A percentile compares a stretch with the other conserved stretches of the same genome.
These are phyloP conservation scores for Drosophila teissieri DNA, from an alignment of 1,140 invertebrate genomes.

Conservation along the genomic window DNA sequence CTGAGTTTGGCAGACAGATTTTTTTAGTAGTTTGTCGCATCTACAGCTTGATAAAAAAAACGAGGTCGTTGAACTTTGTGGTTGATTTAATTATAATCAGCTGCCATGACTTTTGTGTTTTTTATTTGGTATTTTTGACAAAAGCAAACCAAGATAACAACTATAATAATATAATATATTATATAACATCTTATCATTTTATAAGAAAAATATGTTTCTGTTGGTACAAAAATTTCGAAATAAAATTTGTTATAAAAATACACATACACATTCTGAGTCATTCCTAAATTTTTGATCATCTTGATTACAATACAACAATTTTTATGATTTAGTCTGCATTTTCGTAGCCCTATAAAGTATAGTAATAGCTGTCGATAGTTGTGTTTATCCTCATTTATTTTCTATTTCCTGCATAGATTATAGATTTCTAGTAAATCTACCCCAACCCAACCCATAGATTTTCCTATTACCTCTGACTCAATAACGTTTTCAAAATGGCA, in stretches of 20 bases:
- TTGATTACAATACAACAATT: too few relatives aligned
- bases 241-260: too few relatives aligned
- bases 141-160: too few relatives aligned
- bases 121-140: not conserved
- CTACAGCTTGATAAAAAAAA: not conserved
- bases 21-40: not conserved
- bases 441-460: not conserved
- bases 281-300: too few relatives aligned
- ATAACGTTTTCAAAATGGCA: conserved; percentile 76
- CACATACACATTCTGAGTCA: too few relatives aligned
- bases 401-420: too few relatives aligned
- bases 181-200: too few relatives aligned
- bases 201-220: too few relatives aligned
- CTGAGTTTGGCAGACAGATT: not conserved
- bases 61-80: conserved; percentile 8
- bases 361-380: too few relatives aligned
- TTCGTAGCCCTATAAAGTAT: not conserved
- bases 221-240: too few relatives aligned
- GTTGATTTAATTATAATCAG: not conserved
- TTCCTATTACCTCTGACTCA: conserved; percentile 24
- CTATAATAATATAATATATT: too few relatives aligned
- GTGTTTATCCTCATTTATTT: not conserved
- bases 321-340: too few relatives aligned
- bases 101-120: not conserved
- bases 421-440: not conserved